Base-by-base conservation (phyloP, 2,888 invertebrate genomes). In the Gymnocheta viridis region DNA sequence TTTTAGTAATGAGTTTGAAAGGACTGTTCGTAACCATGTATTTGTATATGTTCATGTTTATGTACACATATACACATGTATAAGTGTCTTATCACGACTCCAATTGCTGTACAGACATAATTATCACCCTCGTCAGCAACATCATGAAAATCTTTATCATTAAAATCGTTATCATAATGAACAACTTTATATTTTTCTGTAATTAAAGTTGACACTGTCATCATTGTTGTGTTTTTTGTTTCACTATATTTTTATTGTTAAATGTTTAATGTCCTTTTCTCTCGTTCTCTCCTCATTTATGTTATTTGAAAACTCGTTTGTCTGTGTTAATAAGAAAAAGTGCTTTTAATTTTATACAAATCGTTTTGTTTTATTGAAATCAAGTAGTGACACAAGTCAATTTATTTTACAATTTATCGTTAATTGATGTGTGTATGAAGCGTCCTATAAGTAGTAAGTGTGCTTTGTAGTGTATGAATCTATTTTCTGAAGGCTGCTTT, bases 361-460 rank as follows among this genome's bases (percentile, higher is more conserved):
- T 41, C 54, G 22, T 64, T 78, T 69, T 60, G 27, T 78, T 69
- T 69, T 44, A 35, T 67, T 60, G 87, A 87, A 88, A 88, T 89
- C 89, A 88, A 88, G 89, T 88, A 88, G 89, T 88, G 89, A 88
- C 89, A 88, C 89, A 90, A 90, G 89, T 89, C 89, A 89, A 89
- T 89, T 90, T 89, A 89, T 89, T 90, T 89, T 87, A 87, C 88
- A 90, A 89, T 89, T 89, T 88, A 90, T 90, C 89, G 89, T 89
- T 89, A 89, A 90, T 89, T 89, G 89, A 88, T 70, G 32, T 88
- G 87, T 79, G 74, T 74, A n/a, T n/a, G 70, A 82, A 82, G 69
- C 44, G 73, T 56, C 70, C 47, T 56, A 41, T 60, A 73, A 66
- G 58, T 27, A n/a, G 35, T 60, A 73, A 66, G 58, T 27, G 19